These are phyloP conservation scores for Parnassius glacialis DNA, from an alignment of 2,888 invertebrate genomes.

Conservation along the genomic window DNA sequence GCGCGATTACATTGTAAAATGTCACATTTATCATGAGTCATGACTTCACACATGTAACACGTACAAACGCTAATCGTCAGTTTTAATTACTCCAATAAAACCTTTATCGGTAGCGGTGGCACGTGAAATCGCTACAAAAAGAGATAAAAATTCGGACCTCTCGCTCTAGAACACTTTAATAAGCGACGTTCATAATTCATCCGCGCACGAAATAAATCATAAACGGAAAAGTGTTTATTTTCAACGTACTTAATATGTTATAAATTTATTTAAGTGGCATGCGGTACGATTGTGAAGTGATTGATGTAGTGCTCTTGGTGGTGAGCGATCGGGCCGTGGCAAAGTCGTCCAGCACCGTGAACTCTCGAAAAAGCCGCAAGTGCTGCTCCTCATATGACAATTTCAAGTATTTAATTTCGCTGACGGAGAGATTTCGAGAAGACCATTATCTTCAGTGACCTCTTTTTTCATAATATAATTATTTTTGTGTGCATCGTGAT, in stretches of 20 bases:
- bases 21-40: conserved; percentile 68
- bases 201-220: conserved; percentile 77
- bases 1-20: conserved; percentile 58
- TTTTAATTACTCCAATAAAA: conserved; percentile 78
- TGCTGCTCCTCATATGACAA: background rate
- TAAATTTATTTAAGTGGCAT: conserved; percentile 80
- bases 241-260: conserved; percentile 79
- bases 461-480: too few relatives aligned
- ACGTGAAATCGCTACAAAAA: conserved; percentile 68
- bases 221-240: conserved; percentile 79
- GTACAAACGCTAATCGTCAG: conserved; percentile 63
- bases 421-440: too few relatives aligned
- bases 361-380: background rate
- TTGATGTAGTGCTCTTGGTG: conserved; percentile 72
- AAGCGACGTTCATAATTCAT: conserved; percentile 75
- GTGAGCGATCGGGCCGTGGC: conserved; percentile 52
- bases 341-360: background rate
- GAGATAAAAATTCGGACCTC: conserved; percentile 65
- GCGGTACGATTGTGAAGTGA: conserved; percentile 75
- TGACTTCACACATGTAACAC: conserved; percentile 57
- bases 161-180: conserved; percentile 60
- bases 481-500: too few relatives aligned
- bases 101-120: conserved; percentile 70
- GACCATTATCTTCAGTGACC: too few relatives aligned
- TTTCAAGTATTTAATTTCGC: too few relatives aligned